Evolutionary conservation across 1,140 invertebrate genomes (phyloP), one percentile per base, ranked within the genome.

Genomic region (Contarinia nasturtii): DNA sequence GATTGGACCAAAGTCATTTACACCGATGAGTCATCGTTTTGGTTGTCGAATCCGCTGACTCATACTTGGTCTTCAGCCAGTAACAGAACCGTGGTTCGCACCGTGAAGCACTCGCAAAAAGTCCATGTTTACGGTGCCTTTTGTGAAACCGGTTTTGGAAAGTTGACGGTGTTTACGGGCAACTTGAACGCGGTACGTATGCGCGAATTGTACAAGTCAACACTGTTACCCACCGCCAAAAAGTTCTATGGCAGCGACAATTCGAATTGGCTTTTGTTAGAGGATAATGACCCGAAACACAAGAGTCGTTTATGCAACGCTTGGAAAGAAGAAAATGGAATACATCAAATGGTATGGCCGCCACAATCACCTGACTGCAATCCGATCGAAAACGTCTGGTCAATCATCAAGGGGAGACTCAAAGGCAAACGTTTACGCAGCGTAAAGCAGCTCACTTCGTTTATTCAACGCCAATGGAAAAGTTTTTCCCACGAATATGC

Each of bases 341-440:
- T 27, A 3, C 3, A 27, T 27, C 27, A 27, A 27, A 27, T n/a
- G n/a, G n/a, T 27, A 10, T 27, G 27, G 5, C 44, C 44, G 12
- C 46, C 49, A 20, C 46, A 54, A 27, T 50, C 45, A 17, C 45
- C 51, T 12, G 48, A 54, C 41, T 20, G 47, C 11, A 54, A 54
- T 50, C 48, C 48, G 1, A 51, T 55, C 36, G 55, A 63, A 43
- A 33, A 60, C 52, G 43, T 57, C 7, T 57, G 58, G 53, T 51
- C 43, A 40, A 40, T 40, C 38, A 40, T 40, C 38, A 40, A 40
- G 38, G 38, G 3, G 7, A 40, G 38, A 19, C 38, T 40, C 38
- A n/a, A 19, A 19, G 38, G 38, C n/a, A 40, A 40, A 40, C n/a
- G n/a, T 7, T 40, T 40, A 3, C 3, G 38, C n/a, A 40, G 12